Evolutionary conservation across 2,888 invertebrate species (phyloP).

Genomic region (Helicoverpa assulta): DNA sequence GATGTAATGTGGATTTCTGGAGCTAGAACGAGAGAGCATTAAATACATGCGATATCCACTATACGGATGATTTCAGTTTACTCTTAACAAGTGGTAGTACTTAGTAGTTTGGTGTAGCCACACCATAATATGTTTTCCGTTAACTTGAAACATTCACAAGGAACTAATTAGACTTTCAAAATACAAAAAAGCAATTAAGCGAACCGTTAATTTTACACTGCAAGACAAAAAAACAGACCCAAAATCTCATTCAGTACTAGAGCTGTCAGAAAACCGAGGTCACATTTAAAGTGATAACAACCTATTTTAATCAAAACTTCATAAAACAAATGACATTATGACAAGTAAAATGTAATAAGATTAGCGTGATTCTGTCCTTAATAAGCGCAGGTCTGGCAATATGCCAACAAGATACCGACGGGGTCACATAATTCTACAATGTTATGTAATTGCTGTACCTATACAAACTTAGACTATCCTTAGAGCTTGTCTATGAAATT

Average conservation of each 20-base stretch:
- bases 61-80: too few species aligned
- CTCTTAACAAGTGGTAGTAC: too few species aligned
- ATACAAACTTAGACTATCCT: constrained; percentile 48
- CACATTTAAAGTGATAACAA: neutral
- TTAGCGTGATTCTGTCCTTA: constrained; percentile 40
- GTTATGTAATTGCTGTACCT: constrained; percentile 55
- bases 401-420: constrained; percentile 48
- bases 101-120: too few species aligned
- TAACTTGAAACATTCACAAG: too few species aligned
- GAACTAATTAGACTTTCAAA: too few species aligned
- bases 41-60: too few species aligned
- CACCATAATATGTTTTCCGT: too few species aligned
- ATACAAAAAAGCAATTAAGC: too few species aligned
- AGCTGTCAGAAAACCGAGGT: too few species aligned
- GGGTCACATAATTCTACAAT: constrained; percentile 59
- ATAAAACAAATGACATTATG: constrained; percentile 25
- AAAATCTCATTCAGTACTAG: too few species aligned
- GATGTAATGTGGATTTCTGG: neutral
- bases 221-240: too few species aligned
- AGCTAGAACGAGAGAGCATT: constrained; percentile 9
- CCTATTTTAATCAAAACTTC: neutral
- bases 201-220: too few species aligned
- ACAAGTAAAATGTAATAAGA: constrained; percentile 28
- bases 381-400: constrained; percentile 43
- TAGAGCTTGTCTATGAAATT: constrained; percentile 47